A percentile compares a stretch with the other conserved stretches of the same genome.
Conservation (phyloP, 2,888 invertebrate genomes). For the Balanococcus diminutus region DNA sequence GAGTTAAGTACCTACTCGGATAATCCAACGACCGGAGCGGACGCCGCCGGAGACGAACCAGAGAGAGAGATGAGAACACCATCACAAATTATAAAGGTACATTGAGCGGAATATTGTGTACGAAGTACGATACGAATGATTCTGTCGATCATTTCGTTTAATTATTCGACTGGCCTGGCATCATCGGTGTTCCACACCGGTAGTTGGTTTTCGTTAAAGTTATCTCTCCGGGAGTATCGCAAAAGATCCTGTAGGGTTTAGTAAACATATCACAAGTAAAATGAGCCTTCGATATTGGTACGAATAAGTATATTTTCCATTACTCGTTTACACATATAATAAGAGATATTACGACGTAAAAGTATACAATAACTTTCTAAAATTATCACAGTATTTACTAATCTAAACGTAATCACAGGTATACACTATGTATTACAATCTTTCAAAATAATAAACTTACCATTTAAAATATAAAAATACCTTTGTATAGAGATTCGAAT, state of each 20-base stretch:
- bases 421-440: constrained; percentile 23
- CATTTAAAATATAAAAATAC: constrained; percentile 10
- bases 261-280: not conserved
- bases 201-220: not conserved
- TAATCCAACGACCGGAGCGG: too few relatives aligned
- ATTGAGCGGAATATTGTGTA: not conserved
- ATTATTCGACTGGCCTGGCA: not conserved
- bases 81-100: not conserved
- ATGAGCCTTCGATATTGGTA: too few relatives aligned
- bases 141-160: not conserved
- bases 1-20: not conserved
- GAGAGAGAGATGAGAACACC: not conserved
- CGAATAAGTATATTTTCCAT: not conserved
- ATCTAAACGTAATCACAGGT: constrained; percentile 45
- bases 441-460: not conserved
- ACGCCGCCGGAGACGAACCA: not conserved
- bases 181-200: not conserved
- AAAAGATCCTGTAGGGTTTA: not conserved
- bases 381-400: constrained; percentile 46
- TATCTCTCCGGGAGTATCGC: not conserved
- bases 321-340: constrained; percentile 9
- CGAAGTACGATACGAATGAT: not conserved
- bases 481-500: not conserved
- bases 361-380: constrained; percentile 8
- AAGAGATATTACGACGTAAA: not conserved